Evolutionary conservation across 2,113 vertebrate species (phyloP).

Genomic region (Xerus inauris): DNA sequence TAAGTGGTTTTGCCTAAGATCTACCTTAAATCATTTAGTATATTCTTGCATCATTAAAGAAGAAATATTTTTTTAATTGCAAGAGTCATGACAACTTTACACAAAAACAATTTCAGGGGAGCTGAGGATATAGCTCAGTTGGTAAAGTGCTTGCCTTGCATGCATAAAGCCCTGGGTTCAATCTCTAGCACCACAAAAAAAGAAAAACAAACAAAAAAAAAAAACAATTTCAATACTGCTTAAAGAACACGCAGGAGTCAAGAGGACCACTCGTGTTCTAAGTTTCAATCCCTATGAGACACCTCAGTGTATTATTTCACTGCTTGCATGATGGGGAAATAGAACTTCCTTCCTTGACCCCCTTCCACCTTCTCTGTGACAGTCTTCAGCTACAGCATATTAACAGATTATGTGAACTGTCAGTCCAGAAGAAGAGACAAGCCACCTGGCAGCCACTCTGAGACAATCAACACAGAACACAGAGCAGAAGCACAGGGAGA

Average conservation of each 20-base stretch:
- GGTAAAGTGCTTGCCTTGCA: no score
- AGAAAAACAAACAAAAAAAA: no score
- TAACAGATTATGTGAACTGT: not conserved
- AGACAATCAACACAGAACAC: not conserved
- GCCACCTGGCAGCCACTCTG: not conserved
- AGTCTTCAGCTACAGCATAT: not conserved
- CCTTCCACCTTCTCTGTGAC: not conserved
- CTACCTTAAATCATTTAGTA: conserved; percentile 35
- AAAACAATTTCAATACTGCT: not conserved
- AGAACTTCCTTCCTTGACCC: no score
- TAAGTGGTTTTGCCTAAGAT: conserved; percentile 54
- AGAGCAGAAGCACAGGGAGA: not conserved
- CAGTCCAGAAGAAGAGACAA: not conserved
- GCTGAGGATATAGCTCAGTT: no score
- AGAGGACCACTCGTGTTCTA: not conserved
- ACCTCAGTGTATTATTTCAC: not conserved
- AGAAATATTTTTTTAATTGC: not conserved
- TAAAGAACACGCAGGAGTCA: not conserved
- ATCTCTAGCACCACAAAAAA: no score
- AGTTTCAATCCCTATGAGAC: not conserved
- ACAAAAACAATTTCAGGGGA: not conserved
- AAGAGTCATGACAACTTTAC: conserved; percentile 4
- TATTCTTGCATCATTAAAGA: conserved; percentile 39
- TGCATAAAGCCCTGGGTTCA: no score
- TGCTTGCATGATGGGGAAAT: not conserved